Evolutionary conservation across 2,888 invertebrate species (phyloP).

Genomic region (Allolobophora icterica): DNA sequence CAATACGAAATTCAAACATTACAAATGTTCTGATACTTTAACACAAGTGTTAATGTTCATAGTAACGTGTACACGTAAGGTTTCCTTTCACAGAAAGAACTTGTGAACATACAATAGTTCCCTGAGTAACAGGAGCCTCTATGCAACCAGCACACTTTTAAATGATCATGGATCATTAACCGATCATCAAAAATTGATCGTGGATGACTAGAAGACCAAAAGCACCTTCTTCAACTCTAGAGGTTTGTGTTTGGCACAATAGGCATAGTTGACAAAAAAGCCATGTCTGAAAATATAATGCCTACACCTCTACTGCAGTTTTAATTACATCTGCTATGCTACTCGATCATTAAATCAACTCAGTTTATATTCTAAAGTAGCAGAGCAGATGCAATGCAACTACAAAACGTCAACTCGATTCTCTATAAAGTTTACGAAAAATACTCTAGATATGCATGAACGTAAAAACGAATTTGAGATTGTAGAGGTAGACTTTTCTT

Average conservation of each 20-base stretch:
- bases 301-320: neutral
- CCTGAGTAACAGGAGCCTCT: too few species aligned
- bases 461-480: neutral
- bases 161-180: neutral
- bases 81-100: neutral
- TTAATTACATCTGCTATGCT: conserved; percentile 7
- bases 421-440: neutral
- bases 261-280: neutral
- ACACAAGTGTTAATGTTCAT: too few species aligned
- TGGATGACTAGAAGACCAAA: conserved; percentile 18
- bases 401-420: neutral
- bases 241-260: neutral
- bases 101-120: too few species aligned
- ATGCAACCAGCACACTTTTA: neutral
- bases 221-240: neutral
- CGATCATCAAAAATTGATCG: neutral
- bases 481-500: neutral
- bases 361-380: neutral
- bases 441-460: conserved; percentile 3
- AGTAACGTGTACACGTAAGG: neutral
- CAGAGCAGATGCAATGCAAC: neutral
- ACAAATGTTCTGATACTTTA: neutral
- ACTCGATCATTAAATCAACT: neutral
- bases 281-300: neutral
- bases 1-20: neutral